Evolutionary conservation across 2,113 vertebrate genomes (phyloP).

Genomic region (Misgurnus anguillicaudatus): DNA sequence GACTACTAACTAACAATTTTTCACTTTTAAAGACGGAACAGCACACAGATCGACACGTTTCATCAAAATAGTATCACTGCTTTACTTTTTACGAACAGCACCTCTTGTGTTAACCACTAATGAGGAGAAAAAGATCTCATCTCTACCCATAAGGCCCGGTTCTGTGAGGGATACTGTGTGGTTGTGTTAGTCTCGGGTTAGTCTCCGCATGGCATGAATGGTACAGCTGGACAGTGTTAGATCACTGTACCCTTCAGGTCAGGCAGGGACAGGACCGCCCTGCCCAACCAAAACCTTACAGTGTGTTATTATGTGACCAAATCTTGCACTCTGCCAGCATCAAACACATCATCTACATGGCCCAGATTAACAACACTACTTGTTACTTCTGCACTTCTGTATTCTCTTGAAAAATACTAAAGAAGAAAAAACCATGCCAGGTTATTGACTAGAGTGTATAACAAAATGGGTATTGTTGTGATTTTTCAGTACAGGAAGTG

Average conservation of each 20-base stretch:
- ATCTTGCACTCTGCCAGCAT: slow-evolving; percentile 1
- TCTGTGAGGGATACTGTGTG: slow-evolving; percentile 60
- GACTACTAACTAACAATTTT: too few species aligned
- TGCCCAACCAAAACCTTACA: slow-evolving; percentile 56
- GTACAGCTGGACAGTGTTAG: slow-evolving; percentile 43
- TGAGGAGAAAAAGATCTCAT: slow-evolving; percentile 21
- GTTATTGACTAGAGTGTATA: too few species aligned
- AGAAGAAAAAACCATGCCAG: too few species aligned
- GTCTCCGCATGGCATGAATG: slow-evolving; percentile 27
- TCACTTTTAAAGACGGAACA: too few species aligned
- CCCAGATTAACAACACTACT: slow-evolving; percentile 11
- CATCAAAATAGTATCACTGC: too few species aligned
- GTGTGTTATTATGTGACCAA: slow-evolving; percentile 40
- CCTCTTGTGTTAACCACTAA: neutral
- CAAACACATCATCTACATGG: slow-evolving; percentile 8
- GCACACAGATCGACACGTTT: too few species aligned
- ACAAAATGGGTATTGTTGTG: neutral
- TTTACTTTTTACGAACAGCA: neutral
- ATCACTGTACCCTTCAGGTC: slow-evolving; percentile 59
- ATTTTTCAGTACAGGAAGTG: slow-evolving; percentile 17
- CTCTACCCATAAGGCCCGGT: neutral
- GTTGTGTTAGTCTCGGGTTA: slow-evolving; percentile 16
- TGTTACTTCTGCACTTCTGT: slow-evolving; percentile 9
- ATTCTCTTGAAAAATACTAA: too few species aligned
- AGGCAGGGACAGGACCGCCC: slow-evolving; percentile 61